These are phyloP conservation scores for Cephalopterus ornatus DNA, from an alignment of 2,113 vertebrate species.

Conservation along the genomic window DNA sequence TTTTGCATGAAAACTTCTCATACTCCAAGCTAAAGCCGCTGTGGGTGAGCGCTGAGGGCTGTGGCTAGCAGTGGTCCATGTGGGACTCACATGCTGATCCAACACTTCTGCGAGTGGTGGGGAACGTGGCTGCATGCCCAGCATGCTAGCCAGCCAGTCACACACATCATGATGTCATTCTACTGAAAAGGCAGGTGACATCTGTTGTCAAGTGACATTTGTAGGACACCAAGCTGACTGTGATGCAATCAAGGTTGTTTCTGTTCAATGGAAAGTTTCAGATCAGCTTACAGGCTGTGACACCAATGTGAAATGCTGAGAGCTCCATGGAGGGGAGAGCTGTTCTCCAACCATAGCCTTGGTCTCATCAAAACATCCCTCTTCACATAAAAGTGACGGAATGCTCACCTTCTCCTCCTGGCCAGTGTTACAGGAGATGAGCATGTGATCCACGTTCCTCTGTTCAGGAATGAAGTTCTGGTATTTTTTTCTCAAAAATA, in stretches of 20 bases:
- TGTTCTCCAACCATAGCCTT: slow-evolving; percentile 33
- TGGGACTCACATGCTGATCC: not conserved
- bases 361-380: not conserved
- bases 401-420: not conserved
- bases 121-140: not conserved
- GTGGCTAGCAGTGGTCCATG: not conserved
- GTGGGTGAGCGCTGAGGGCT: not conserved
- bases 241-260: slow-evolving; percentile 75
- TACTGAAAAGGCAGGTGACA: slow-evolving; percentile 67
- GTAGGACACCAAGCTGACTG: slow-evolving; percentile 27
- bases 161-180: slow-evolving; percentile 70
- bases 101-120: not conserved
- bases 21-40: not conserved
- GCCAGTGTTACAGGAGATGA: not conserved
- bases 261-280: slow-evolving; percentile 73
- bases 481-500: slow-evolving; percentile 50
- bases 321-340: not conserved
- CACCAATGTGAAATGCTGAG: not conserved
- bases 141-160: slow-evolving; percentile 12
- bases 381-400: not conserved
- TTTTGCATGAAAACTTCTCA: not conserved
- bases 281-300: slow-evolving; percentile 72
- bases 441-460: not conserved
- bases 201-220: slow-evolving; percentile 69
- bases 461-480: slow-evolving; percentile 24